Percentiles rank a stretch among this genome's conserved stretches.
Evolutionary conservation across 2,113 vertebrate genomes (phyloP).

Genomic region (Neogobius melanostomus): DNA sequence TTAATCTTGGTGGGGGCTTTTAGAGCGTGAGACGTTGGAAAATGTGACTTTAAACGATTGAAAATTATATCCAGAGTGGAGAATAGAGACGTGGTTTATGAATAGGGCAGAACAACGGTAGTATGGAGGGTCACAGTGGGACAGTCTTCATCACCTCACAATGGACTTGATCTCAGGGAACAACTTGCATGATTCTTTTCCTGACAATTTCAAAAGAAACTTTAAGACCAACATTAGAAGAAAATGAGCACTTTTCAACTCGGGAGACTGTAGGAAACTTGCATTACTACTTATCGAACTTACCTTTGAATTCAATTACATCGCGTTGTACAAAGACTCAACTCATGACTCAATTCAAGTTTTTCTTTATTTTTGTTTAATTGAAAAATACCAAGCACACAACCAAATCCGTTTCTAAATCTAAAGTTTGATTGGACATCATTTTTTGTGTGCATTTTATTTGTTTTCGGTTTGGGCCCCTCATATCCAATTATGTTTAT

Average conservation of each 20-base stretch:
- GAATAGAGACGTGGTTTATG: slow-evolving; percentile 12
- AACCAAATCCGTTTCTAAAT: neutral
- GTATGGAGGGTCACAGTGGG: neutral
- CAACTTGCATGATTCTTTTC: neutral
- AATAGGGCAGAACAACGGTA: neutral
- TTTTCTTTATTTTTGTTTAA: too few species aligned
- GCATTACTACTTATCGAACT: neutral
- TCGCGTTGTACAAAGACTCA: neutral
- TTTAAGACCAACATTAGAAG: neutral
- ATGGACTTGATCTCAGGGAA: neutral
- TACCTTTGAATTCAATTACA: neutral
- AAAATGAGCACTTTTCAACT: neutral
- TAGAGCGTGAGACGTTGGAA: slow-evolving; percentile 49
- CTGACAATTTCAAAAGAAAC: neutral
- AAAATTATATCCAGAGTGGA: slow-evolving; percentile 25
- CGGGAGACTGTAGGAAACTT: neutral
- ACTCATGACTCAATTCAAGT: neutral
- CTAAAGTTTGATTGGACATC: neutral
- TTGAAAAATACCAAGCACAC: too few species aligned
- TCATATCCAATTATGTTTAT: too few species aligned
- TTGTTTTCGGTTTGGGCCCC: too few species aligned
- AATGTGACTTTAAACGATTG: slow-evolving; percentile 56
- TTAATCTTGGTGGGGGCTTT: slow-evolving; percentile 25
- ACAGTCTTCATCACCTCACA: neutral
- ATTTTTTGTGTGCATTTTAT: too few species aligned